Percentiles rank a stretch among this genome's conserved stretches.
Evolutionary conservation across 2,113 vertebrate species (phyloP).

Genomic region (Taurulus bubalis): DNA sequence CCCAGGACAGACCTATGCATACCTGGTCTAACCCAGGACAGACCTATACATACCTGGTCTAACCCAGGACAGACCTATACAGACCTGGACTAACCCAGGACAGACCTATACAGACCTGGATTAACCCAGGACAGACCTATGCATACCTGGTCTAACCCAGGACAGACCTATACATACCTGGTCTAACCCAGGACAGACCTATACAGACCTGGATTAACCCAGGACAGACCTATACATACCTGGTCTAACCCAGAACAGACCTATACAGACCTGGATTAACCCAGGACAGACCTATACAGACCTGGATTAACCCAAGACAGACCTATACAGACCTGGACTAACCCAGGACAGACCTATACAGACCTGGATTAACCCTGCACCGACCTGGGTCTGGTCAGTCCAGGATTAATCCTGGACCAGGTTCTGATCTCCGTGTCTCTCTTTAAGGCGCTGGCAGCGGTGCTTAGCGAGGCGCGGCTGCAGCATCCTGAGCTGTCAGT

Average conservation of each 20-base stretch:
- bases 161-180: too few species aligned
- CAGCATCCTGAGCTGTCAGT: slow-evolving; percentile 99
- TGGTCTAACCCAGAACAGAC: too few species aligned
- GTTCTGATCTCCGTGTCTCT: slow-evolving; percentile 64
- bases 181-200: too few species aligned
- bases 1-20: not conserved
- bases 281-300: not conserved
- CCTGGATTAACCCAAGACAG: not conserved
- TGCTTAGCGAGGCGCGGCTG: slow-evolving; percentile 95
- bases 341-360: not conserved
- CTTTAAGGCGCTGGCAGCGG: slow-evolving; percentile 93
- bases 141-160: too few species aligned
- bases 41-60: too few species aligned
- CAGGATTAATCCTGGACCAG: not conserved
- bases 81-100: not conserved
- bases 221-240: too few species aligned
- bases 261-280: too few species aligned
- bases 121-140: too few species aligned
- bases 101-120: too few species aligned
- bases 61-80: not conserved
- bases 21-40: not conserved
- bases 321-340: not conserved
- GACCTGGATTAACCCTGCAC: not conserved
- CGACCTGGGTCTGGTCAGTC: not conserved
- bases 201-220: too few species aligned